Evolutionary conservation across 1,140 invertebrate species (phyloP).

Genomic region (Papilio aristodemus): DNA sequence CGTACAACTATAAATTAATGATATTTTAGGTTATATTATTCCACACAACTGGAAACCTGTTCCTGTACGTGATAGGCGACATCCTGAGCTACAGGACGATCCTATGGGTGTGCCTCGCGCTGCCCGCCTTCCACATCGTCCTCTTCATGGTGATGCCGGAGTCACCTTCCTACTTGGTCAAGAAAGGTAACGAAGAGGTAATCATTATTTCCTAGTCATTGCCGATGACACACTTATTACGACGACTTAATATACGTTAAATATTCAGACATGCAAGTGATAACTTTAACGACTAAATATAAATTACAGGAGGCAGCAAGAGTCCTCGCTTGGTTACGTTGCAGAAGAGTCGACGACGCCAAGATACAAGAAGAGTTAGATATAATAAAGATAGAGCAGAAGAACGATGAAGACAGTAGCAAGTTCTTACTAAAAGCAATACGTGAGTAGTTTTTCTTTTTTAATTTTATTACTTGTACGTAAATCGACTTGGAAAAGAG

Average conservation of each 20-base stretch:
- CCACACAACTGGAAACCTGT: constrained; percentile 60
- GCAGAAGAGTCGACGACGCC: constrained; percentile 33
- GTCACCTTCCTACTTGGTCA: constrained; percentile 72
- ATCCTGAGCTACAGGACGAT: constrained; percentile 62
- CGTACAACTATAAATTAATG: too few species aligned
- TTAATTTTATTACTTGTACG: too few species aligned
- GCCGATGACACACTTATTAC: too few species aligned
- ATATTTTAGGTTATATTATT: constrained; percentile 43
- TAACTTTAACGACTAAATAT: too few species aligned
- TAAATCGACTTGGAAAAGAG: not conserved
- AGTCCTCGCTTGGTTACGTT: constrained; percentile 43
- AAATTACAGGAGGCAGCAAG: constrained; percentile 40
- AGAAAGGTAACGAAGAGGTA: constrained; percentile 62
- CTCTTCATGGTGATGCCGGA: constrained; percentile 73
- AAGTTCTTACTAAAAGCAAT: constrained; percentile 42
- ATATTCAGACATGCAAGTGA: too few species aligned
- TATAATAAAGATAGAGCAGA: constrained; percentile 41
- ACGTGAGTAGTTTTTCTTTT: constrained; percentile 32
- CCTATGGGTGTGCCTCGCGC: constrained; percentile 59
- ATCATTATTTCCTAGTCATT: constrained; percentile 37
- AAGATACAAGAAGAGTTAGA: constrained; percentile 40
- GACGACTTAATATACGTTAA: too few species aligned
- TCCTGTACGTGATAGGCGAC: constrained; percentile 70
- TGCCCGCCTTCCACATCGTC: constrained; percentile 58
- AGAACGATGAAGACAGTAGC: constrained; percentile 38